Evolutionary conservation across 2,888 invertebrate genomes (phyloP).

Genomic region (Hypomecis punctinalis): DNA sequence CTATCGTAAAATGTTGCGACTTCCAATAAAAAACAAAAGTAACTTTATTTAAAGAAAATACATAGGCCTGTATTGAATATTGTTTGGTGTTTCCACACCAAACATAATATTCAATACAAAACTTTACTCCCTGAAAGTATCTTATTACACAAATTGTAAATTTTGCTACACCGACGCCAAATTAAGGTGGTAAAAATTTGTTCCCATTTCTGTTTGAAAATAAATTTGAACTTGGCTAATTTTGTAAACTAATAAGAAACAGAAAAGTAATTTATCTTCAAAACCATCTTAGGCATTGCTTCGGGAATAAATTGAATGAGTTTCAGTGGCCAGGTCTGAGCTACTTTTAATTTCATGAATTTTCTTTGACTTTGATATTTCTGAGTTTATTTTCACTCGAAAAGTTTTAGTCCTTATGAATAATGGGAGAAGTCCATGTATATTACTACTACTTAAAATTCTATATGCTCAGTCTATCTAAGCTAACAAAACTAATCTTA

Average conservation of each 20-base stretch:
- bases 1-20: too few relatives aligned
- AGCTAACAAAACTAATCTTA: neutral
- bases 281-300: constrained; percentile 14
- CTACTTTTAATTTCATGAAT: neutral
- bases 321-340: constrained; percentile 15
- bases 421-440: neutral
- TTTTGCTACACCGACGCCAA: neutral
- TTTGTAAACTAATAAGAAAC: constrained; percentile 22
- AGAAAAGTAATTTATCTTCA: constrained; percentile 23
- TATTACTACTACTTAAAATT: neutral
- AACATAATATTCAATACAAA: too few relatives aligned
- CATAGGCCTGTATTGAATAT: too few relatives aligned
- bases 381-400: neutral
- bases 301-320: constrained; percentile 21
- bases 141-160: neutral
- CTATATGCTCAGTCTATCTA: neutral
- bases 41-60: too few relatives aligned
- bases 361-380: constrained; percentile 10
- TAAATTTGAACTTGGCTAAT: constrained; percentile 28
- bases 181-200: neutral
- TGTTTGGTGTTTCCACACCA: too few relatives aligned
- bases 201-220: neutral
- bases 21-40: too few relatives aligned
- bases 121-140: too few relatives aligned
- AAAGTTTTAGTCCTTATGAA: neutral